Base-by-base conservation (phyloP, 2,888 invertebrate species). In the Polymixis flavicincta region DNA sequence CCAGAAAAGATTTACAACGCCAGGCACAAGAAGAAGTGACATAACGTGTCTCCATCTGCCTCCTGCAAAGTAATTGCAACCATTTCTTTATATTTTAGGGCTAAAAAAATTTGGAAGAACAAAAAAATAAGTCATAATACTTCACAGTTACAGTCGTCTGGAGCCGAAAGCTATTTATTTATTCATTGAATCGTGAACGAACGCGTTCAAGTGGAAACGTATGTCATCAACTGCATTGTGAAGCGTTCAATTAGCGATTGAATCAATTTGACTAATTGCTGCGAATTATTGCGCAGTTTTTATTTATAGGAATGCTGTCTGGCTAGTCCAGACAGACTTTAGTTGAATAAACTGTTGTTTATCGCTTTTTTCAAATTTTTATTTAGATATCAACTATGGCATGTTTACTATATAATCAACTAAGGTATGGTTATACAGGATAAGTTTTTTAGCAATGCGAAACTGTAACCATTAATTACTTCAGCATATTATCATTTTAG, bases 161-260 rank as follows among this genome's bases (percentile, higher is more conserved):
- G 80, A 73, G 77, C 84, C 88, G 79, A 88, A 88, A 90, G 93
- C 92, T 93, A 95, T 95, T 94, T 94, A 94, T 94, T 94, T 92
- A 95, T 95, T 94, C 94, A 94, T 86, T 92, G 92, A 92, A 87
- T 91, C 91, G 93, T 89, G 89, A 93, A 92, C 89, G 89, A 84
- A 88, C 82, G 90, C 93, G 90, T 89, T 91, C 89, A 89, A 91
- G 92, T 92, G 92, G 91, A 93, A 94, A 89, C 85, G 88, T 88
- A 91, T 92, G 92, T 90, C 88, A 86, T 83, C 85, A 82, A 85
- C 83, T 92, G 92, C 93, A 94, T 93, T 93, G 93, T 93, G 91
- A 92, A 91, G 93, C 91, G 88, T 88, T 92, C 95, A 94, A 94
- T 94, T 94, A 94, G 91, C 80, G 88, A 85, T 87, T 85, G 80